Base-by-base conservation (phyloP, 35 echinoderm and acorn worm genomes). In the Hemicentrotus pulcherrimus region DNA sequence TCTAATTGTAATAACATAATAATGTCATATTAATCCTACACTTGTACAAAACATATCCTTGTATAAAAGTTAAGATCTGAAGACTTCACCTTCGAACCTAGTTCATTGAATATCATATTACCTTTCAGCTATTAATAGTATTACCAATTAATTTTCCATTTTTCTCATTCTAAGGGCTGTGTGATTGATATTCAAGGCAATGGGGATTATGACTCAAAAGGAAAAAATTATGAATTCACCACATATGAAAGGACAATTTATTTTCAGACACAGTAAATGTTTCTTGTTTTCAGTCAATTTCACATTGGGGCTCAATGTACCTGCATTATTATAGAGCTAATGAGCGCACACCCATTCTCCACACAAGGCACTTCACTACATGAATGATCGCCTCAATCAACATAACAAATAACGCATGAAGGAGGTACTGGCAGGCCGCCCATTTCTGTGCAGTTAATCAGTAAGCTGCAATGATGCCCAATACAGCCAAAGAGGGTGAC, bases 351-450 rank as follows among this genome's bases (percentile, higher is more conserved):
- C 50, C 65, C 65, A 78, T 28, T 22, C 28, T 4, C 65, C 19
- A 78, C 24, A 28, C 65, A 78, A 78, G 65, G 65, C 65, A 78
- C 65, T 78, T 78, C 18, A 78, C 65, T 22, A 78, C 65, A 78
- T 78, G 65, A 78, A 78, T 78, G 65, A 78, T 78, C 65, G 28
- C 22, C 9, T 28, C 28, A n/a, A 78, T 78, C 65, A 78, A 18
- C 65, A 78, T 78, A 78, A 78, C 65, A 78, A 78, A 78, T n/a
- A 78, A 78, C 65, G 65, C 65, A 78, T 78, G 65, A 78, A 78
- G 28, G 65, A n/a, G 19, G 24, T 18, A 78, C 65, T 78, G 65
- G 65, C 65, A 78, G 28, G 18, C 22, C 65, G 28, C 65, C 65
- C 65, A 78, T 78, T 15, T 78, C 65, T 78, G 65, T 18, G 19